Evolutionary conservation across 1,140 invertebrate genomes (phyloP), one percentile per base, ranked within the genome.

Genomic region (Magallana gigas): DNA sequence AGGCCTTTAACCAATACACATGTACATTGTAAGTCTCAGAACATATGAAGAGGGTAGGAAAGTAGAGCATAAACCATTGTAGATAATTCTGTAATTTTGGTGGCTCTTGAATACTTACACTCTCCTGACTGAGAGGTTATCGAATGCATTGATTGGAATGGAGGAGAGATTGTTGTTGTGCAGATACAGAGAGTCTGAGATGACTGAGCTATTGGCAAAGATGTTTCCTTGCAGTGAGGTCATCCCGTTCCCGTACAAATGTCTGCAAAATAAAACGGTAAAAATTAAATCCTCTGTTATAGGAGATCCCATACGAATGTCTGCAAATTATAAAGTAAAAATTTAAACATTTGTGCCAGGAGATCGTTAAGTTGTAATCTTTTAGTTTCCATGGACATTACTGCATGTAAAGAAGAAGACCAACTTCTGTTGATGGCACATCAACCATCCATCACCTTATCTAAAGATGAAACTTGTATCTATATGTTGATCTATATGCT

Each of bases 161-260:
- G 82, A 82, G 6, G 71, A 23, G 36, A 89, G 3, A 58, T 58
- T 87, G 57, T 87, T 87, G 7, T 62, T 29, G 18, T 84, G 23
- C 16, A 89, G 14, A 60, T 57, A 76, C 16, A 89, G 62, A 36
- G 11, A 62, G 1, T 59, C 14, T 2, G 60, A 14, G n/a, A 87
- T 86, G 2, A 48, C 56, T 36, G 84, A 89, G 57, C 81, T 86
- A 64, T 89, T 89, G 36, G 84, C 86, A 86, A 87, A 89, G 57
- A 87, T 86, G 60, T 82, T 85, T 23, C 88, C 84, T 62, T 85
- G 80, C 11, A 89, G 59, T 11, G 85, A 85, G 7, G 82, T 68
- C 57, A 87, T 58, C 9, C 80, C 71, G 84, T 89, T 87, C 9
- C 58, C 59, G 84, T 56, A 76, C n/a, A 86, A 8, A 8, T 23